A percentile compares a stretch with the other conserved stretches of the same genome.
Evolutionary conservation across 2,113 vertebrate species (phyloP).

Genomic region (Xiphias gladius): DNA sequence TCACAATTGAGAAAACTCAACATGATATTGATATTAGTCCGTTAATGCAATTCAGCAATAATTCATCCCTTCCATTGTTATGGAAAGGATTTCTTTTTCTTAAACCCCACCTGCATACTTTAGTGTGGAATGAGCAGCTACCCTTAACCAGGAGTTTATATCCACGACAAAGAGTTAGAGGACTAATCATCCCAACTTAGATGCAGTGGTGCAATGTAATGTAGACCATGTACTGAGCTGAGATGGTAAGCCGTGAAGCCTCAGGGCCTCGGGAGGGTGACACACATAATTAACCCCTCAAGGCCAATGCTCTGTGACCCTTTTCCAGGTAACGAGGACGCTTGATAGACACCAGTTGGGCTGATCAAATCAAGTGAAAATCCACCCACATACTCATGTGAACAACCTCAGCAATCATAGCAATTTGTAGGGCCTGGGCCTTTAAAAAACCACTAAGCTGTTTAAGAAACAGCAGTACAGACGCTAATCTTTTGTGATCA

Average conservation of each 20-base stretch:
- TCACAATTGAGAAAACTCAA: too few species aligned
- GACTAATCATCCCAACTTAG: neutral
- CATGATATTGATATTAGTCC: too few species aligned
- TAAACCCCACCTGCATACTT: too few species aligned
- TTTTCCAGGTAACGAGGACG: constrained; percentile 9
- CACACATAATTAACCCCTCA: neutral
- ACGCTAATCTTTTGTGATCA: constrained; percentile 10
- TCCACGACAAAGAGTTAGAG: too few species aligned
- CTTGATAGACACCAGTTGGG: neutral
- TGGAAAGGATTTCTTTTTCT: too few species aligned
- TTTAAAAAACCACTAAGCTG: neutral
- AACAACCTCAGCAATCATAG: neutral
- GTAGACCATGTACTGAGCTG: neutral
- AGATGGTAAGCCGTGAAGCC: neutral
- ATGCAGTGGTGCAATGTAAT: neutral
- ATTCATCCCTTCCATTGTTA: too few species aligned
- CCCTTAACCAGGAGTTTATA: neutral
- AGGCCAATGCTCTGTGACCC: neutral
- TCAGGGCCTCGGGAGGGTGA: neutral
- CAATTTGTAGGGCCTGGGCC: neutral
- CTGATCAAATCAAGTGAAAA: neutral
- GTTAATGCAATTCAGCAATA: too few species aligned
- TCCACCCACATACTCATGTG: constrained; percentile 1
- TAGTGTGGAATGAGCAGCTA: neutral
- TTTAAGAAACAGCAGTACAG: constrained; percentile 2